These are phyloP conservation scores for Neoniphon sammara DNA, from an alignment of 2,797 vertebrate species.

Conservation along the genomic window DNA sequence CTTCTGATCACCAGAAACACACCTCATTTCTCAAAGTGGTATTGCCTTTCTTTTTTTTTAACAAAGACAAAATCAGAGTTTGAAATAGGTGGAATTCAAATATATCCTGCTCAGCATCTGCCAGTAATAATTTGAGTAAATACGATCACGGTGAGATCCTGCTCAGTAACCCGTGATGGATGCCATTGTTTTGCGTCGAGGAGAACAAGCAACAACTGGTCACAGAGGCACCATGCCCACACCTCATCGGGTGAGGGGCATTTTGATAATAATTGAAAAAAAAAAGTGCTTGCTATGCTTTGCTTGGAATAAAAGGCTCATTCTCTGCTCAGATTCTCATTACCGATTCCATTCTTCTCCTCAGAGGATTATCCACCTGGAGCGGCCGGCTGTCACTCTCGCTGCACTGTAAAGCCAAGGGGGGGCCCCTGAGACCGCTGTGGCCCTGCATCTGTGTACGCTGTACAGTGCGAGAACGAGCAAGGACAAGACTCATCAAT, in stretches of 20 bases:
- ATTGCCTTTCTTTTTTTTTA: slow-evolving; percentile 15
- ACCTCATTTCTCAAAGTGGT: neutral
- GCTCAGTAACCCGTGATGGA: slow-evolving; percentile 29
- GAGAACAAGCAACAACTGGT: slow-evolving; percentile 30
- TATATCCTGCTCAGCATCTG: slow-evolving; percentile 5
- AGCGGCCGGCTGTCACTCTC: slow-evolving; percentile 70
- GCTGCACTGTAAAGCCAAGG: slow-evolving; percentile 52
- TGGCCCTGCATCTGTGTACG: slow-evolving; percentile 50
- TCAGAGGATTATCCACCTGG: slow-evolving; percentile 63
- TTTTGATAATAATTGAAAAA: slow-evolving; percentile 67
- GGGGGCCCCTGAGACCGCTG: slow-evolving; percentile 58
- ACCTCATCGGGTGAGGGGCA: slow-evolving; percentile 47
- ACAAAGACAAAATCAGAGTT: slow-evolving; percentile 15
- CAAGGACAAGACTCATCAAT: slow-evolving; percentile 81
- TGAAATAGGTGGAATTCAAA: slow-evolving; percentile 9
- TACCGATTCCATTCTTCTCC: slow-evolving; percentile 57
- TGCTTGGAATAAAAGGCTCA: slow-evolving; percentile 49
- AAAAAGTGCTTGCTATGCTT: slow-evolving; percentile 52
- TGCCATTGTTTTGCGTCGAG: slow-evolving; percentile 20
- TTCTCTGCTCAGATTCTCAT: slow-evolving; percentile 59
- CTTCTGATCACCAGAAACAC: slow-evolving; percentile 2
- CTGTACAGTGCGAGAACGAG: slow-evolving; percentile 71
- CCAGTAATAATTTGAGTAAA: slow-evolving; percentile 30
- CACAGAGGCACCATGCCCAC: slow-evolving; percentile 27
- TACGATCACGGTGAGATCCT: slow-evolving; percentile 6